Base-by-base conservation (phyloP, 2,113 vertebrate species). In the Triplophysa rosa region DNA sequence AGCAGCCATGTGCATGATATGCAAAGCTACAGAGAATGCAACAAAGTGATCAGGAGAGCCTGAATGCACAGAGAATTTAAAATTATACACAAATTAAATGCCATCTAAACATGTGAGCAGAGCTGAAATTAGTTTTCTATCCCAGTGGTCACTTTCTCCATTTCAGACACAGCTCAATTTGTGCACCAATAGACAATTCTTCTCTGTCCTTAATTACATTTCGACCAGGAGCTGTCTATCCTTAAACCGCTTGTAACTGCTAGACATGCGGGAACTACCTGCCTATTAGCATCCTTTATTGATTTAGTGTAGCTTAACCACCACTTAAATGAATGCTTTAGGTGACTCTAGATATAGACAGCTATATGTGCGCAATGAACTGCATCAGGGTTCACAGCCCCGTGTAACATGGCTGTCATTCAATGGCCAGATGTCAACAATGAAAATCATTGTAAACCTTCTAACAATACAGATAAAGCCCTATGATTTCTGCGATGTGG, bases 201-300 rank as follows among this genome's bases (percentile, higher is more conserved):
- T 76, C 64, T 70, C 72, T 81, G 81, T 81, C 67, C 82, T 86
- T 88, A 90, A 89, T 89, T 87, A 82, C 72, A 86, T 86, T 89
- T 89, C 62, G 80, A 88, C 88, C 84, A 86, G 82, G 26, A 21
- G 66, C 77, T 86, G 86, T 88, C 85, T 87, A 79, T 86, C 83
- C 45, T 78, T 84, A 82, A 88, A 80, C 73, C 33, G 65, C 65
- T 79, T 13, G 67, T 84, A 81, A 67, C 81, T 83, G 67, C 81
- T 84, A 77, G 78, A 84, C 80, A 66, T 75, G 23, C 83, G 78
- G 80, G 84, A 83, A 86, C 82, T 75, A 84, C 37, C 80, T 77
- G 78, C 81, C 82, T 87, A 89, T 91, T 89, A 89, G 85, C 81
- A 80, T 74, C 54, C 54, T 42, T 42, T 59, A 86, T 86, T 86